phyloP scores from a whole-genome alignment of 1,140 invertebrate genomes.

The Aphaenogaster ashmeadi region DNA sequence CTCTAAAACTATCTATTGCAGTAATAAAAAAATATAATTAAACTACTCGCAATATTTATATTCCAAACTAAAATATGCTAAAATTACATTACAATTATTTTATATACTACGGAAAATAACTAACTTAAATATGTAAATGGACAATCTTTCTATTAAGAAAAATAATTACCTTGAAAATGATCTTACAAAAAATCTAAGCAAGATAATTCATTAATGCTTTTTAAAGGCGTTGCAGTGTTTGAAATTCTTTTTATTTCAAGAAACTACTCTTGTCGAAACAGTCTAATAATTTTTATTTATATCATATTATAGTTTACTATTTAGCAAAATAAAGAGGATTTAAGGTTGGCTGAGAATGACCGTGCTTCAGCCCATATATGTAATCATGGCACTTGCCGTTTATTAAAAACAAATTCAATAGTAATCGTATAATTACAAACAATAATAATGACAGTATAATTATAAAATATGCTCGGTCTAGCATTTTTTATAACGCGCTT shows the following conservation, averaged over 20 bases:
- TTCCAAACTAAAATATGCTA: neutral
- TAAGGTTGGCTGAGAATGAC: neutral
- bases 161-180: too few species aligned
- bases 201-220: too few species aligned
- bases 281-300: neutral
- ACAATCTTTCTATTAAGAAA: too few species aligned
- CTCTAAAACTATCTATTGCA: neutral
- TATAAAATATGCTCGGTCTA: conserved; percentile 82
- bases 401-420: conserved; percentile 85
- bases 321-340: neutral
- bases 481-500: conserved; percentile 74
- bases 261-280: neutral
- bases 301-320: neutral
- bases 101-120: too few species aligned
- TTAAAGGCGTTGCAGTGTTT: too few species aligned
- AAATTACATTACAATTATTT: neutral
- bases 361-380: conserved; percentile 44
- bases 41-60: neutral
- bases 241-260: too few species aligned
- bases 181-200: too few species aligned
- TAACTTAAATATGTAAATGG: too few species aligned
- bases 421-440: conserved; percentile 82
- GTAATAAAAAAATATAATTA: conserved; percentile 25
- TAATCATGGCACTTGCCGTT: conserved; percentile 85
- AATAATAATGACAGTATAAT: conserved; percentile 81